A percentile compares a stretch with the other conserved stretches of the same genome.
Evolutionary conservation across 2,113 vertebrate genomes (phyloP).

Genomic region (Saguinus imperator): DNA sequence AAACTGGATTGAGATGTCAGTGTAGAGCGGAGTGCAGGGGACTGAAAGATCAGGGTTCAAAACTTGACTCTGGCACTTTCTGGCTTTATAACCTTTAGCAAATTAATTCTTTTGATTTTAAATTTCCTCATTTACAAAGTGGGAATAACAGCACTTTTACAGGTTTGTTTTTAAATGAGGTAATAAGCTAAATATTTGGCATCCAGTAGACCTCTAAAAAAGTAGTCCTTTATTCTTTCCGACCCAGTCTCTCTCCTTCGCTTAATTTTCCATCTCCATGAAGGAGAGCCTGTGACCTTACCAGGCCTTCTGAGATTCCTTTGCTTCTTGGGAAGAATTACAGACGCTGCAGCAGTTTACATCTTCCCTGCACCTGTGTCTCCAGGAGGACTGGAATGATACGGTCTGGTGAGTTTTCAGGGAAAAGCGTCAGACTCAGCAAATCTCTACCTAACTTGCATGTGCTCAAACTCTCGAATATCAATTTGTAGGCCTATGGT

Average conservation of each 20-base stretch:
- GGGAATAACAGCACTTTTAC: background rate
- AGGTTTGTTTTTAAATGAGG: background rate
- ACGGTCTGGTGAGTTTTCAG: background rate
- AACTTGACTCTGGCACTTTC: background rate
- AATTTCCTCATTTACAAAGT: background rate
- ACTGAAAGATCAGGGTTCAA: background rate
- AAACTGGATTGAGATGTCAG: background rate
- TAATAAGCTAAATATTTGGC: background rate
- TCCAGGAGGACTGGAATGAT: background rate
- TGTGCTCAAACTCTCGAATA: background rate
- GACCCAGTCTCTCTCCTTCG: background rate
- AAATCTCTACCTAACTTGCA: background rate
- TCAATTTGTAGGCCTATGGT: background rate
- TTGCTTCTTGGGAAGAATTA: background rate
- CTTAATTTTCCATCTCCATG: background rate
- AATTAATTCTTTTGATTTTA: background rate
- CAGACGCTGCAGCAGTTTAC: background rate
- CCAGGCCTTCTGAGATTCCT: background rate
- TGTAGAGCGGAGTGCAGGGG: background rate
- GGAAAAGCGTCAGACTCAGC: background rate
- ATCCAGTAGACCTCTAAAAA: background rate
- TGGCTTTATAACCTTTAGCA: background rate
- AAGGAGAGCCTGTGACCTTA: background rate
- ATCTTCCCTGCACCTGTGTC: background rate
- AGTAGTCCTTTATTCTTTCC: background rate